A percentile compares a stretch with the other conserved stretches of the same genome.
Conservation (phyloP, 1,140 invertebrate species). For the Marisa cornuarietis region DNA sequence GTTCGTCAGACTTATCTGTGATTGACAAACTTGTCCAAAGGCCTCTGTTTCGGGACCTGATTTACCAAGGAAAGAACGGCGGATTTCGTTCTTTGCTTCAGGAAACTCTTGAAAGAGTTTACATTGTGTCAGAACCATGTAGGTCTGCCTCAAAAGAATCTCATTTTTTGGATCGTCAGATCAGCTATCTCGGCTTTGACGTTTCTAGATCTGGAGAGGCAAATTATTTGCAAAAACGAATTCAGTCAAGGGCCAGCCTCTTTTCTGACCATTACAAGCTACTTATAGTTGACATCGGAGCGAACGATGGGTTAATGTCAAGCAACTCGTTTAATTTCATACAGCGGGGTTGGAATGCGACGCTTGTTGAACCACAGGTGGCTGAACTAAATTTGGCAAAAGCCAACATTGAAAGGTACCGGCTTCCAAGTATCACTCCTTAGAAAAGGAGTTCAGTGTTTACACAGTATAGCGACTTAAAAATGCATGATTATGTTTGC, state of each 20-base stretch:
- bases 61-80: constrained; percentile 29
- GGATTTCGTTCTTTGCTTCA: constrained; percentile 38
- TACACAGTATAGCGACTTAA: background rate
- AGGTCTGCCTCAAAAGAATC: background rate
- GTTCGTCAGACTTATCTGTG: background rate
- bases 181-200: constrained; percentile 47
- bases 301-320: constrained; percentile 57
- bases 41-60: constrained; percentile 6
- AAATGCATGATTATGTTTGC: background rate
- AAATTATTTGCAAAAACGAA: constrained; percentile 41
- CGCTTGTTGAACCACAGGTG: constrained; percentile 53
- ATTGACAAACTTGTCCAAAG: constrained; percentile 19
- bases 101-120: constrained; percentile 43
- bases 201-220: constrained; percentile 51
- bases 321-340: constrained; percentile 62
- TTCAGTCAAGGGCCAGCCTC: constrained; percentile 23
- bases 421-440: no score
- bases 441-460: background rate
- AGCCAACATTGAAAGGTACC: constrained; percentile 46
- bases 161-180: background rate
- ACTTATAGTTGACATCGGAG: constrained; percentile 57
- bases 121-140: constrained; percentile 26
- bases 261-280: constrained; percentile 24
- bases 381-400: constrained; percentile 42
- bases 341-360: constrained; percentile 57